Conservation (phyloP, 2,797 vertebrate species). For the Acanthis flammea region DNA sequence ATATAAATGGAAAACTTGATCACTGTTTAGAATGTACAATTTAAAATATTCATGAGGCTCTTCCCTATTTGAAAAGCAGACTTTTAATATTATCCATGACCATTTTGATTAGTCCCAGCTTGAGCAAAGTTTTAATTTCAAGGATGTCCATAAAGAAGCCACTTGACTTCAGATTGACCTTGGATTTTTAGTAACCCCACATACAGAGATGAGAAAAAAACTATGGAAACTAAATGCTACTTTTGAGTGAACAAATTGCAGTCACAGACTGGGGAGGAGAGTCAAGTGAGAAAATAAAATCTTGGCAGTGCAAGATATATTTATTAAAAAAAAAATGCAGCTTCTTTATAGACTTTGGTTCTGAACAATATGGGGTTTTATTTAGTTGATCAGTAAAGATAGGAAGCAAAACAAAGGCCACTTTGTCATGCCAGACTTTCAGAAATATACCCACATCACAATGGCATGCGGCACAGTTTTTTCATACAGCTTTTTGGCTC, state of each 20-base stretch:
- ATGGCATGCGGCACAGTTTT: conserved; percentile 28
- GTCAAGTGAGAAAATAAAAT: neutral
- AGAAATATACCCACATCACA: conserved; percentile 20
- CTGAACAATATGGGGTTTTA: conserved; percentile 43
- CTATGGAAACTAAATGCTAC: neutral
- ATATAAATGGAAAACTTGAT: neutral
- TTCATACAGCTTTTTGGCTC: conserved; percentile 29
- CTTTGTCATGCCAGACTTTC: conserved; percentile 16
- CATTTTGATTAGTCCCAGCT: neutral
- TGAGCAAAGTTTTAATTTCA: neutral
- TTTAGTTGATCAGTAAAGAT: conserved; percentile 25
- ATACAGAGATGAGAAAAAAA: neutral
- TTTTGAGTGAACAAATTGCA: neutral
- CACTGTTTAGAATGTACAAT: neutral
- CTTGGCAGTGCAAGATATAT: conserved; percentile 18
- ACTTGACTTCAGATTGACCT: conserved; percentile 10
- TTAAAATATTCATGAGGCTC: neutral
- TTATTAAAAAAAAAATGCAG: conserved; percentile 6
- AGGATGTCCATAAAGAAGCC: neutral
- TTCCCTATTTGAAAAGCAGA: neutral
- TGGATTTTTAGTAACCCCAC: neutral
- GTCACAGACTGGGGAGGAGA: neutral
- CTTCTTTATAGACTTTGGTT: neutral
- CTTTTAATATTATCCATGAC: neutral
- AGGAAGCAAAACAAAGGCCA: conserved; percentile 29